Evolutionary conservation across 2,888 invertebrate genomes (phyloP), one percentile per base, ranked within the genome.

Genomic region (Sphinx pinastri): DNA sequence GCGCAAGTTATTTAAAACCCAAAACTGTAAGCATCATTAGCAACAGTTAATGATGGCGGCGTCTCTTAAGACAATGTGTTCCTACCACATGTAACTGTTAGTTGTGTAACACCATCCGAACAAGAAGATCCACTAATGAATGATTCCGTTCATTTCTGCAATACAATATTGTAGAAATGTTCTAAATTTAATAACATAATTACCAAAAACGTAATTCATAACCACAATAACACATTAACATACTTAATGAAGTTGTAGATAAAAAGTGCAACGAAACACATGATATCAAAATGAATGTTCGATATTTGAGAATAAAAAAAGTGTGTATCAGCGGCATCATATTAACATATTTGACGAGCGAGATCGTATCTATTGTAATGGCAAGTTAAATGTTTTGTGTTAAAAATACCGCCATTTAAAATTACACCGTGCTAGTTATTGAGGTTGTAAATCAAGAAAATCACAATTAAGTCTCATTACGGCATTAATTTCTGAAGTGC

Each of bases 11-110:
- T 93, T 93, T 93, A 91, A 93, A 93, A 90, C 91, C 82, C 85
- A 87, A 90, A 89, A 90, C 86, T 83, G 89, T 88, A 93, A 89
- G 94, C 88, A 89, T 94, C 94, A 94, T 94, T 94, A 94, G 93
- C 89, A 79, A 84, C 85, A 88, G 83, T 91, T 94, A 94, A 94
- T 94, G 93, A 94, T 88, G 92, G 89, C 91, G 90, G 88, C 88
- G 80, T 78, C 83, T 87, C 81, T 78, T 78, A 83, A 84, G 81
- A 89, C 88, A 88, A 86, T 87, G 80, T 86, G 84, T 78, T 82
- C 74, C 73, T 78, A 77, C 78, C 85, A 87, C 83, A 87, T 84
- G 87, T 83, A 84, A 80, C 81, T 79, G 81, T 83, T 82, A 80
- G 76, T 84, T 84, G 81, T 77, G 78, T 80, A 79, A 79, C 71